Evolutionary conservation across 1,140 invertebrate species (phyloP).

Genomic region (Trichonephila clavata): DNA sequence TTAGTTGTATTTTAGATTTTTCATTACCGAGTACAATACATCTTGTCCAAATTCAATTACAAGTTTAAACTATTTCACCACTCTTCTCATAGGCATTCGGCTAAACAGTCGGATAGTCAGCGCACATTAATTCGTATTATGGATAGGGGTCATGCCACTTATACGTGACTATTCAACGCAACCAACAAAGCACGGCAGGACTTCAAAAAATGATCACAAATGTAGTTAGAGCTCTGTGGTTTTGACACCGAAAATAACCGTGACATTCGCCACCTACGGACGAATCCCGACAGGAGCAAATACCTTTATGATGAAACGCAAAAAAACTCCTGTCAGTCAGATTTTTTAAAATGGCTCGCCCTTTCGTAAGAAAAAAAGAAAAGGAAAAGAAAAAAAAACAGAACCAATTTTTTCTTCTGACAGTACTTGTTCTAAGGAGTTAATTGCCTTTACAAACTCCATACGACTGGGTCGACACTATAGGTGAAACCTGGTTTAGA

Average conservation of each 20-base stretch:
- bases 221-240: slow-evolving; percentile 25
- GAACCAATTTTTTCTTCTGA: slow-evolving; percentile 57
- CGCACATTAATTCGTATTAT: slow-evolving; percentile 48
- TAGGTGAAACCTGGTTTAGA: slow-evolving; percentile 25
- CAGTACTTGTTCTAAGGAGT: slow-evolving; percentile 65
- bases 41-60: slow-evolving; percentile 27
- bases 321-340: slow-evolving; percentile 62
- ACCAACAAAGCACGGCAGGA: slow-evolving; percentile 27
- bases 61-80: slow-evolving; percentile 2
- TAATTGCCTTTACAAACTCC: slow-evolving; percentile 75
- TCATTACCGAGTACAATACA: neutral
- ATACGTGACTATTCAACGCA: slow-evolving; percentile 61
- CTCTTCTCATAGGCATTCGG: neutral
- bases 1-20: neutral
- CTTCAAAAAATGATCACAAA: slow-evolving; percentile 1
- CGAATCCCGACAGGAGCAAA: slow-evolving; percentile 12
- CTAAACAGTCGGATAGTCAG: slow-evolving; percentile 38
- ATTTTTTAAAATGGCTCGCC: slow-evolving; percentile 58
- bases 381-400: neutral
- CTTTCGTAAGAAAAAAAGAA: slow-evolving; percentile 42
- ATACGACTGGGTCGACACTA: slow-evolving; percentile 49
- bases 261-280: slow-evolving; percentile 55
- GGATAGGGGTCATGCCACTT: slow-evolving; percentile 33
- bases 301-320: slow-evolving; percentile 39
- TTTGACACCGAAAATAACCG: slow-evolving; percentile 64